Conservation (phyloP, 1,140 invertebrate species). For the Solen grandis region DNA sequence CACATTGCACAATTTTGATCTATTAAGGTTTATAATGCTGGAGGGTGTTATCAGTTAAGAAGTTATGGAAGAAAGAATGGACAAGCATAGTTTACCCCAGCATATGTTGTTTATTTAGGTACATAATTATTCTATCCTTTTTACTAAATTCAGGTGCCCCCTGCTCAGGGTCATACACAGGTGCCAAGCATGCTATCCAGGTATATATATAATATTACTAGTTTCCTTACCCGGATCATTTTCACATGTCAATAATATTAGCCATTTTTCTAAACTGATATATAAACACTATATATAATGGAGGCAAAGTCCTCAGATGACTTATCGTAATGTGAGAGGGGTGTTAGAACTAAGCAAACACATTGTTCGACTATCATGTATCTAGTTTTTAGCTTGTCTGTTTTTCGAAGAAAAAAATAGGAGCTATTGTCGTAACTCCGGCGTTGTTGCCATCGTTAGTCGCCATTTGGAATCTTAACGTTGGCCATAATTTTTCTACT, state of each 20-base stretch:
- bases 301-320: background rate
- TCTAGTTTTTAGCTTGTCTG: too few relatives aligned
- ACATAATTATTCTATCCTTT: too few relatives aligned
- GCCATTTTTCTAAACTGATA: background rate
- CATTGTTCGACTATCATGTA: too few relatives aligned
- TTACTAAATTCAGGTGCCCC: slow-evolving; percentile 85
- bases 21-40: background rate
- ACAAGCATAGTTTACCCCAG: too few relatives aligned
- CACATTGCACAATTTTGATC: background rate
- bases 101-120: too few relatives aligned
- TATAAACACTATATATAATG: background rate
- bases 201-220: slow-evolving; percentile 82
- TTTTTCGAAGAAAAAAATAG: too few relatives aligned
- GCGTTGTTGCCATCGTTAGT: background rate
- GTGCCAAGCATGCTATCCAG: slow-evolving; percentile 90
- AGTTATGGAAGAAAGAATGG: too few relatives aligned
- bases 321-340: background rate
- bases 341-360: background rate
- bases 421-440: too few relatives aligned
- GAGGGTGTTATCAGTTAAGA: too few relatives aligned
- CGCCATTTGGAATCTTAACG: background rate
- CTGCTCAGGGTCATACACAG: slow-evolving; percentile 89
- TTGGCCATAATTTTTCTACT: too few relatives aligned
- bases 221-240: background rate
- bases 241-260: too few relatives aligned